These are phyloP conservation scores for Tenthredo mesomela DNA, from an alignment of 2,888 invertebrate genomes.

Conservation along the genomic window DNA sequence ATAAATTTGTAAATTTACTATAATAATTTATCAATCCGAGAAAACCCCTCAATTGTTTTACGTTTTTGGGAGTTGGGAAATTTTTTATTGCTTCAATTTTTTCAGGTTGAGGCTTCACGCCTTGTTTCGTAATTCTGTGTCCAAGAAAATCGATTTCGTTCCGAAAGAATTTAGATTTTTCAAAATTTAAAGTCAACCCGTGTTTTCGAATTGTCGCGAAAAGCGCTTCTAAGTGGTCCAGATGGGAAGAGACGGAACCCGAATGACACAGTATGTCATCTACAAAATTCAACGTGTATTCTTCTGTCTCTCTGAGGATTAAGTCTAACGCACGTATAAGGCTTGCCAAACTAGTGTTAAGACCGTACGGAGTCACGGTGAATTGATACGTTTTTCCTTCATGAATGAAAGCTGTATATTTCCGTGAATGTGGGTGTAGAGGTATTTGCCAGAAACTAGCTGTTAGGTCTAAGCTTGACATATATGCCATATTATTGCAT, in stretches of 20 bases:
- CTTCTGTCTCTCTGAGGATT: neutral
- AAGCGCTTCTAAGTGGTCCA: neutral
- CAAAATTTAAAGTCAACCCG: constrained; percentile 23
- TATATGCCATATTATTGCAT: constrained; percentile 48
- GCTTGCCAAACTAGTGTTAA: constrained; percentile 51
- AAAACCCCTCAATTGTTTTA: constrained; percentile 53
- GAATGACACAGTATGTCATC: constrained; percentile 43
- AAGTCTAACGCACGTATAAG: constrained; percentile 26
- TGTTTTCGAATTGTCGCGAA: neutral
- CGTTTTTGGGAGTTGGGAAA: constrained; percentile 45
- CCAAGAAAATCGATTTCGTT: constrained; percentile 50
- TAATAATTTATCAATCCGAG: constrained; percentile 51
- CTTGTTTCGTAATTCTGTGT: constrained; percentile 20
- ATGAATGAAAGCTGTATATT: constrained; percentile 54
- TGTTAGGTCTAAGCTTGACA: constrained; percentile 57
- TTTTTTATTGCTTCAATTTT: constrained; percentile 49
- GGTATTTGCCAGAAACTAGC: constrained; percentile 61
- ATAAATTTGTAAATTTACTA: constrained; percentile 41
- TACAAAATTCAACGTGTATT: constrained; percentile 26
- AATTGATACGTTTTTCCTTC: constrained; percentile 54
- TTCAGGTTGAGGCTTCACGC: constrained; percentile 51
- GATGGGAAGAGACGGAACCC: neutral
- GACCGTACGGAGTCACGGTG: constrained; percentile 48
- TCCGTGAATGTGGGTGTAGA: constrained; percentile 48
- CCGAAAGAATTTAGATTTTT: constrained; percentile 31